Conservation (phyloP, 2,888 invertebrate genomes). For the Acleris emargana region DNA sequence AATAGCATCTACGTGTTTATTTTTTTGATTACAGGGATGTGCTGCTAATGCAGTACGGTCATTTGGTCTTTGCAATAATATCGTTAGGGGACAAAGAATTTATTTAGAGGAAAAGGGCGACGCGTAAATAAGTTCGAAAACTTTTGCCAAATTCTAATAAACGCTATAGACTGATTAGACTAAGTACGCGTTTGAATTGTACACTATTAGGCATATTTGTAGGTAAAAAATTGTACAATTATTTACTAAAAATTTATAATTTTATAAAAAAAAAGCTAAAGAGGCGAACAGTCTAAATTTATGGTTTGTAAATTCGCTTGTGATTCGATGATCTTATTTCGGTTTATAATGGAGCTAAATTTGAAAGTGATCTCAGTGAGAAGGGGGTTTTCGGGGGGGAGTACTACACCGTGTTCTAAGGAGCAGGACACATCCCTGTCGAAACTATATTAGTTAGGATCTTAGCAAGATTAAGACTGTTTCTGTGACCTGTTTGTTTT, state of each 20-base stretch:
- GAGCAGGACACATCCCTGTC: slow-evolving; percentile 83
- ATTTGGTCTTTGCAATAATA: slow-evolving; percentile 59
- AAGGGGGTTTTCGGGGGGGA: slow-evolving; percentile 63
- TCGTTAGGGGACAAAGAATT: slow-evolving; percentile 61
- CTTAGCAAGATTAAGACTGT: slow-evolving; percentile 84
- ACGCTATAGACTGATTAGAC: slow-evolving; percentile 84
- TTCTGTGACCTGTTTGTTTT: slow-evolving; percentile 84
- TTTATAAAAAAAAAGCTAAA: slow-evolving; percentile 56
- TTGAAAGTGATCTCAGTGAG: slow-evolving; percentile 43
- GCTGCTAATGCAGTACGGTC: slow-evolving; percentile 74
- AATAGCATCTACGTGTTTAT: slow-evolving; percentile 76
- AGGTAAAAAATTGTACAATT: slow-evolving; percentile 76
- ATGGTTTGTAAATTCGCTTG: slow-evolving; percentile 64
- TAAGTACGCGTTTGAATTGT: slow-evolving; percentile 80
- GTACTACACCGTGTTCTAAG: slow-evolving; percentile 79
- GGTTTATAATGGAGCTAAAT: slow-evolving; percentile 66
- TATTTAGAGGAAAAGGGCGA: slow-evolving; percentile 59
- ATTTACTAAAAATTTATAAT: slow-evolving; percentile 77
- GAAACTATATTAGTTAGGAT: slow-evolving; percentile 80
- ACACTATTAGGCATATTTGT: slow-evolving; percentile 83
- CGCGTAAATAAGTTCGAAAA: slow-evolving; percentile 59
- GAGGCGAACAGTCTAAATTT: slow-evolving; percentile 68
- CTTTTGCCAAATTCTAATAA: slow-evolving; percentile 79
- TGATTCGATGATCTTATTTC: slow-evolving; percentile 73
- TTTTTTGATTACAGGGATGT: slow-evolving; percentile 82